Evolutionary conservation across 1,140 invertebrate species (phyloP).

Genomic region (Portunus trituberculatus): DNA sequence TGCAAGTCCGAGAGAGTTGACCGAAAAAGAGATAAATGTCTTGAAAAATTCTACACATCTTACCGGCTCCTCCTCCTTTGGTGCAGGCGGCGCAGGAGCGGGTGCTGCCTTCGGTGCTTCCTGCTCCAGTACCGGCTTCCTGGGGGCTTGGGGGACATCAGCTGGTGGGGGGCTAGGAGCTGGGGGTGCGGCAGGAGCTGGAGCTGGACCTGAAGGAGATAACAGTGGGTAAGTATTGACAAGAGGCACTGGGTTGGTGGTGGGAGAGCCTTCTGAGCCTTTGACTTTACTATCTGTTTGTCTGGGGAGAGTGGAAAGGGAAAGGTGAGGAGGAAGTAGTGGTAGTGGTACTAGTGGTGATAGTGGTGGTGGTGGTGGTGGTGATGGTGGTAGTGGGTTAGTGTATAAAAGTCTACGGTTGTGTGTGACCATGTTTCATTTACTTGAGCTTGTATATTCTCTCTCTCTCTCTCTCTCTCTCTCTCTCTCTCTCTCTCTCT

Average conservation of each 20-base stretch:
- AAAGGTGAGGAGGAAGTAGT: too few relatives aligned
- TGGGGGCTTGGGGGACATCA: constrained; percentile 69
- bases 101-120: constrained; percentile 57
- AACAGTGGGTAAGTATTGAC: not conserved
- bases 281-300: not conserved
- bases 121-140: constrained; percentile 70
- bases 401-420: not conserved
- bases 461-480: constrained; percentile 11
- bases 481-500: not conserved
- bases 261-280: not conserved
- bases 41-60: not conserved
- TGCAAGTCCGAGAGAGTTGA: too few relatives aligned
- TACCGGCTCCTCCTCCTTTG: constrained; percentile 53
- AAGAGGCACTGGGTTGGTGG: not conserved
- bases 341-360: not conserved
- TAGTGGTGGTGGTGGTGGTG: not conserved
- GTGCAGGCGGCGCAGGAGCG: constrained; percentile 26
- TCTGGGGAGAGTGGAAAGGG: too few relatives aligned
- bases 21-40: too few relatives aligned
- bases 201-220: constrained; percentile 41
- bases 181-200: constrained; percentile 48
- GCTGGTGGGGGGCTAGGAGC: constrained; percentile 47
- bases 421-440: not conserved
- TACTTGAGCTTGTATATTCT: not conserved
- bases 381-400: not conserved